phyloP scores from a whole-genome alignment of 2,888 invertebrate genomes.

The Lomographa bimaculata region DNA sequence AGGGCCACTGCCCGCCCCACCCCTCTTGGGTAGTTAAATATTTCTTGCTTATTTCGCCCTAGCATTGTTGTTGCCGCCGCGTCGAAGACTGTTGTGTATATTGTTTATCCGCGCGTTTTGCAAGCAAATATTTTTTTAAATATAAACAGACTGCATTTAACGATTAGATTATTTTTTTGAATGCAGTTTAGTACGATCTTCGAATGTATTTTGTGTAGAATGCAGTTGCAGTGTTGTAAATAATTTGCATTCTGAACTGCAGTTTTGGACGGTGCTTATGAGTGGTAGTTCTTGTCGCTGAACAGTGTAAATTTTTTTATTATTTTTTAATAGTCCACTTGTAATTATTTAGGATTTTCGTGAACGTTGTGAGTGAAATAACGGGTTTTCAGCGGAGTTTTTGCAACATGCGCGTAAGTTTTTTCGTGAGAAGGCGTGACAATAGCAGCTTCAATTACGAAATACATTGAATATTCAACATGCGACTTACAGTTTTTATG shows the following conservation, averaged over 20 bases:
- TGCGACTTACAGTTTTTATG: no score
- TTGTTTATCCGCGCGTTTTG: constrained; percentile 72
- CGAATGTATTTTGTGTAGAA: constrained; percentile 41
- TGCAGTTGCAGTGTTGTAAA: constrained; percentile 72
- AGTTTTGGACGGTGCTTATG: constrained; percentile 66
- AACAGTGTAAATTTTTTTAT: constrained; percentile 65
- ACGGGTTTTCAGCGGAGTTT: constrained; percentile 43
- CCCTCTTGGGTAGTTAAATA: constrained; percentile 82
- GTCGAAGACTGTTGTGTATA: constrained; percentile 79
- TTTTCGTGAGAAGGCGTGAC: constrained; percentile 13
- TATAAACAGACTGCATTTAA: constrained; percentile 41
- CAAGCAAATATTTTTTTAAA: constrained; percentile 65
- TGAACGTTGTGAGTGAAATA: constrained; percentile 53
- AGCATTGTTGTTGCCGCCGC: constrained; percentile 83
- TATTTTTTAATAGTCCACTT: constrained; percentile 52
- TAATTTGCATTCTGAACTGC: constrained; percentile 77
- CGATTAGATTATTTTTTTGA: constrained; percentile 23
- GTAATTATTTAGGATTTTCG: constrained; percentile 46
- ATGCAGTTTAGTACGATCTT: constrained; percentile 17
- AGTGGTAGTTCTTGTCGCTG: constrained; percentile 75
- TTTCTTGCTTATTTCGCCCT: constrained; percentile 84
- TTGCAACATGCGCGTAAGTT: constrained; percentile 38
- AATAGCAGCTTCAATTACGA: constrained; percentile 3
- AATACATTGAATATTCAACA: not conserved
- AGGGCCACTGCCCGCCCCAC: constrained; percentile 77